Evolutionary conservation across 2,797 vertebrate species (phyloP), one percentile per base, ranked within the genome.

Genomic region (Siniperca undulata): DNA sequence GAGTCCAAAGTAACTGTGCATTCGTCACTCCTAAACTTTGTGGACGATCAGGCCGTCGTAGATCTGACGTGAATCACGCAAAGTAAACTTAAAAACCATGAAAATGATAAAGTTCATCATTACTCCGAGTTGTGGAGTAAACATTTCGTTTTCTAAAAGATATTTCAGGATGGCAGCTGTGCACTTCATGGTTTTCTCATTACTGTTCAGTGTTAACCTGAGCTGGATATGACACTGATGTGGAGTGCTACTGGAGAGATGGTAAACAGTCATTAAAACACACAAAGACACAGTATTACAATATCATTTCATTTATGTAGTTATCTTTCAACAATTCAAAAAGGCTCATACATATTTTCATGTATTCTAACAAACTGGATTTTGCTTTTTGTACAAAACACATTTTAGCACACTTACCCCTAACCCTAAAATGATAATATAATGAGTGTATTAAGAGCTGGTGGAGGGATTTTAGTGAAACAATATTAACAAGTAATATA

Each of bases 221-320:
- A 82, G 70, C 70, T 38, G 30, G 7, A 9, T n/a, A 69, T 38
- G 11, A 69, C 12, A 69, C 27, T n/a, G 17, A 50, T 22, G 12
- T 34, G 22, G 24, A 27, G 5, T 16, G 5, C 8, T 44, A 1
- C 24, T 71, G 6, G 24, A 44, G 24, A 56, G n/a, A 42, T 30
- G 50, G 36, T 24, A 17, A 50, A 22, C 4, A n/a, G 20, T 17
- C 75, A 78, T 27, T 13, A 48, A 53, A 79, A 77, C 20, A 44
- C 58, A 76, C 46, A 55, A 16, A 53, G 22, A 65, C 67, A 70
- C 67, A 62, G 11, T 71, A 69, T 82, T 48, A 36, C 14, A 30
- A 56, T 77, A 88, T 62, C 50, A 77, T 86, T 91, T 91, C 60
- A 91, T 90, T 84, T 66, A 74, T 70, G 17, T 61, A n/a, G 20